These are phyloP conservation scores for Triplophysa tibetana DNA, from an alignment of 2,113 vertebrate species.

Conservation along the genomic window DNA sequence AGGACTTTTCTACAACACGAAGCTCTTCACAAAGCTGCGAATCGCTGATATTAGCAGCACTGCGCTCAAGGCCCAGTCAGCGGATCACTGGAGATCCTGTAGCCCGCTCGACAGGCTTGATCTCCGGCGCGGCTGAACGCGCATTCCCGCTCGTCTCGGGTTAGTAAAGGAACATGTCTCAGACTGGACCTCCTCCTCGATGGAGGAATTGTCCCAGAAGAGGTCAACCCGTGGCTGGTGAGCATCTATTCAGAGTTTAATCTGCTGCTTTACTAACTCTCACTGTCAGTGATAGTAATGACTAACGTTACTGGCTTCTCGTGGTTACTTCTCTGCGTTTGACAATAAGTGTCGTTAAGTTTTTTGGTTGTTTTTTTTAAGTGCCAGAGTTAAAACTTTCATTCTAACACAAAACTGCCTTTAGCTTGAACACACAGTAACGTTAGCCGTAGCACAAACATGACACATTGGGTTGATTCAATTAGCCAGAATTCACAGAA, in stretches of 20 bases:
- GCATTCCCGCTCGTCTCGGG: constrained; percentile 33
- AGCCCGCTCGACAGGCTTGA: constrained; percentile 39
- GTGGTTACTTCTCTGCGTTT: neutral
- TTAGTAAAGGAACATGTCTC: constrained; percentile 75
- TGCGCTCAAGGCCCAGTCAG: constrained; percentile 48
- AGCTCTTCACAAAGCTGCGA: neutral
- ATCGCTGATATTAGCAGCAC: neutral
- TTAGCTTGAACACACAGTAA: neutral
- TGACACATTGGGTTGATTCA: neutral
- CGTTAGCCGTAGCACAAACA: neutral
- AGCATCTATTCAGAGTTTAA: constrained; percentile 47
- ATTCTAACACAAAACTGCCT: neutral
- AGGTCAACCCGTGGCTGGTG: constrained; percentile 93
- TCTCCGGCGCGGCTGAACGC: constrained; percentile 29
- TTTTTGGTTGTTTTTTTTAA: neutral
- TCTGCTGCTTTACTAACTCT: neutral
- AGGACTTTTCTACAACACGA: neutral
- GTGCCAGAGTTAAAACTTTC: neutral
- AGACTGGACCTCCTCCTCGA: constrained; percentile 89
- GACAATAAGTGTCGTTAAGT: neutral
- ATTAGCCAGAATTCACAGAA: neutral
- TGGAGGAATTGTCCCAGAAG: constrained; percentile 93
- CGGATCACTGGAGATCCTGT: constrained; percentile 33
- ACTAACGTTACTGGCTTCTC: neutral
- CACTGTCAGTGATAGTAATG: neutral